A percentile compares a stretch with the other conserved stretches of the same genome.
phyloP scores from a whole-genome alignment of 2,113 vertebrate species.

The Numenius arquata region DNA sequence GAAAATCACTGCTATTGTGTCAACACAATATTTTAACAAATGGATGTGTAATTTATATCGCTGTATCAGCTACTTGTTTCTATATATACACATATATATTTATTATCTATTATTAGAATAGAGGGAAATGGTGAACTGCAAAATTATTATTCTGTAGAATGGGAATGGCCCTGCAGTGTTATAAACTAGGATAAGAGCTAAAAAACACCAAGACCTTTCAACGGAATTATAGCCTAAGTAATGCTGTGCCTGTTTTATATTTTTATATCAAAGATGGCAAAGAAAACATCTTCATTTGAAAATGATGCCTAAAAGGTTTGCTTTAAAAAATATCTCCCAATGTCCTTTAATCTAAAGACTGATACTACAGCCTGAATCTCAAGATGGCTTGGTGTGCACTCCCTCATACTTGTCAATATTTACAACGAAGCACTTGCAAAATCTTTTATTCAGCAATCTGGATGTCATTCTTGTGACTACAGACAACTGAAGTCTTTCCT shows the following conservation, averaged over 20 bases:
- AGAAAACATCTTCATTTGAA: not conserved
- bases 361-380: not conserved
- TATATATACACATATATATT: fast-evolving
- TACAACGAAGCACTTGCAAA: not conserved
- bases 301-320: not conserved
- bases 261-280: not conserved
- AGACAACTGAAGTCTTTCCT: not conserved
- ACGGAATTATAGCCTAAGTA: not conserved
- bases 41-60: not conserved
- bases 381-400: not conserved
- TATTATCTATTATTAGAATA: not conserved
- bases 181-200: not conserved
- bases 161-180: not conserved
- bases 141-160: not conserved
- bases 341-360: not conserved
- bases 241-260: not conserved
- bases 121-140: not conserved
- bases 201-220: not conserved
- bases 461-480: not conserved
- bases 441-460: not conserved
- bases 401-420: not conserved
- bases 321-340: not conserved
- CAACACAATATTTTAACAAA: not conserved
- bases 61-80: not conserved
- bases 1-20: not conserved